These are phyloP conservation scores for Merops nubicus DNA, from an alignment of 2,113 vertebrate genomes.

Conservation along the genomic window DNA sequence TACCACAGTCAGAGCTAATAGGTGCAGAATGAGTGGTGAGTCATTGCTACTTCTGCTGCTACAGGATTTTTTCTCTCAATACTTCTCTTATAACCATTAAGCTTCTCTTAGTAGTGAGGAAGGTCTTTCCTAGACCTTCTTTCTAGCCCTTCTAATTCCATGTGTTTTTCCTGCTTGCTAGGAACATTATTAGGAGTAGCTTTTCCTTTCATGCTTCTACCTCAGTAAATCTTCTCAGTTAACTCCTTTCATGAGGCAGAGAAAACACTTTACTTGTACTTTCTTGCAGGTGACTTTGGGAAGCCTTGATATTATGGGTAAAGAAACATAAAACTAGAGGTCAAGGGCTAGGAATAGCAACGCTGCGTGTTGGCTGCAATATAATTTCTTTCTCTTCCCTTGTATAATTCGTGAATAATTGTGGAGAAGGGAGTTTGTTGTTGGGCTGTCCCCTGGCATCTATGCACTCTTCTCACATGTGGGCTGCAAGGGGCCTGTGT, in stretches of 20 bases:
- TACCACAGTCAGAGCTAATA: neutral
- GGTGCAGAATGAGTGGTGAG: neutral
- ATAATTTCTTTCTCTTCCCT: neutral
- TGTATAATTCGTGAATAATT: neutral
- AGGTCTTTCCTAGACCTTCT: neutral
- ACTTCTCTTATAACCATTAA: neutral
- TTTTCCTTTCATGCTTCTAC: neutral
- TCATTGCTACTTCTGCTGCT: neutral
- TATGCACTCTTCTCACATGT: fast-evolving
- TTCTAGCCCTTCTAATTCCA: neutral
- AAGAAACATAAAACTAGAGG: neutral
- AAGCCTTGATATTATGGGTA: neutral
- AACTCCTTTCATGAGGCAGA: neutral
- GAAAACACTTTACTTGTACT: neutral
- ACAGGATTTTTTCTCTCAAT: neutral
- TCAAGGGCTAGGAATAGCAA: neutral
- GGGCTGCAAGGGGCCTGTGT: neutral
- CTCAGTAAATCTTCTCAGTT: neutral
- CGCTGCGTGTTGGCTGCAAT: fast-evolving
- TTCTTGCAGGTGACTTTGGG: neutral
- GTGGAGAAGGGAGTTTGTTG: neutral
- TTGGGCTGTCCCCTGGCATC: neutral
- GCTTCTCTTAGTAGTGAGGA: neutral
- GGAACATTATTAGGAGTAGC: neutral
- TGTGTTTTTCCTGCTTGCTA: neutral